These are phyloP conservation scores for Actinia tenebrosa DNA, from an alignment of 64 coral and sea anemone species.

Conservation along the genomic window DNA sequence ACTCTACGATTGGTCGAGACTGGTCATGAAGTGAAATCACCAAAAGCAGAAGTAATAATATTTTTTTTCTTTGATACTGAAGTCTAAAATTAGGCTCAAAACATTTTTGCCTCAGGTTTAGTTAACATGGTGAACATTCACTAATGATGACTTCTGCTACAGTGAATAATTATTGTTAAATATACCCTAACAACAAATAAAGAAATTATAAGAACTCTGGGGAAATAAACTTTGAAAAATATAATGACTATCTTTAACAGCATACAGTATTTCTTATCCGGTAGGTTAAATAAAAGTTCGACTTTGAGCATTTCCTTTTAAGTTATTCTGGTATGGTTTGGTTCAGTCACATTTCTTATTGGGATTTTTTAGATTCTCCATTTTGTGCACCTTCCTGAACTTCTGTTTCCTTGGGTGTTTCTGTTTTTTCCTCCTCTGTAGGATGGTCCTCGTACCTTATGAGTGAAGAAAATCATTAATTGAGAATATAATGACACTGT, in stretches of 20 bases:
- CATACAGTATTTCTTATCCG: neutral
- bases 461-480: neutral
- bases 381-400: slow-evolving; percentile 32
- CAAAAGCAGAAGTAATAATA: no score
- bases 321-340: neutral
- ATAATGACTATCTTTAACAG: neutral
- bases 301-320: neutral
- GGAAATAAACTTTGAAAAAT: neutral
- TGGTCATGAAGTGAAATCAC: no score
- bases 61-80: no score
- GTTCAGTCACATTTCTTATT: neutral
- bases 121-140: no score
- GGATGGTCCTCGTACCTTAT: slow-evolving; percentile 59
- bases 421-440: slow-evolving; percentile 13
- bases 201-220: neutral
- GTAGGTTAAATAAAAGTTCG: neutral
- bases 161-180: no score
- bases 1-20: no score
- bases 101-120: no score
- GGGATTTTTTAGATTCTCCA: slow-evolving; percentile 45
- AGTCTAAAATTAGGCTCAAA: no score
- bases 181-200: no score
- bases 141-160: no score
- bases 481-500: no score
- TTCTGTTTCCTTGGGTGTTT: slow-evolving; percentile 11